Evolutionary conservation across 2,113 vertebrate species (phyloP), one percentile per base, ranked within the genome.

Genomic region (Ptilonorhynchus violaceus): DNA sequence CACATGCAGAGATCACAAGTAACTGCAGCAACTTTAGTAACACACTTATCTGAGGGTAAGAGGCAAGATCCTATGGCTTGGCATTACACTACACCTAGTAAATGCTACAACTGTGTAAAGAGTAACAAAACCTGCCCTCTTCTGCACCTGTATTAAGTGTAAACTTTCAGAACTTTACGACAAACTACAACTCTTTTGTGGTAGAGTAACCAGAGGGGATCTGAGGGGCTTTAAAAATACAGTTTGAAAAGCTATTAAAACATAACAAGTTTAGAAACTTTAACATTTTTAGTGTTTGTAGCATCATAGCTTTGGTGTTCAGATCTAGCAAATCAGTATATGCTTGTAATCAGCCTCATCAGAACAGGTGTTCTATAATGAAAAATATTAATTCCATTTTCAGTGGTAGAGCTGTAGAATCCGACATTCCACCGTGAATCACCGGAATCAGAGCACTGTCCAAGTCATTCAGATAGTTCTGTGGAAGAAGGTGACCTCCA

Each of bases 331-430:
- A 75, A 88, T 95, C 77, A 92, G 64, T 58, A 15, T 63, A 50
- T 47, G 73, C 44, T 79, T 67, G 68, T 22, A 14, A 80, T 66
- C 44, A 56, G 78, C 88, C 85, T 87, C 52, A 94, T 89, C 96
- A 96, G 82, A 93, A 98, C 72, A 99, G 97, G 72, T 92, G 96
- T 86, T 99, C 98, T n/a, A 97, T 98, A 96, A 99, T 98, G 98
- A 98, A 99, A 98, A 99, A 99, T 46, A 98, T 27, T 90, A 99
- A 98, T 97, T 99, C 99, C 96, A 99, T 98, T 96, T 99, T 98
- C 97, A 99, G 56, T 68, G 99, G 98, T 3, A 98, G 98, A 94
- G 97, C 98, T 23, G 98, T 96, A 3, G 99, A 97, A 49, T 97
- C 97, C 15, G 98, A 98, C 70, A 98, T 97, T 8, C 99, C 98